Percentiles rank a stretch among this genome's conserved stretches.
Evolutionary conservation across 2,888 invertebrate species (phyloP).

Genomic region (Phymatocera aterrima): DNA sequence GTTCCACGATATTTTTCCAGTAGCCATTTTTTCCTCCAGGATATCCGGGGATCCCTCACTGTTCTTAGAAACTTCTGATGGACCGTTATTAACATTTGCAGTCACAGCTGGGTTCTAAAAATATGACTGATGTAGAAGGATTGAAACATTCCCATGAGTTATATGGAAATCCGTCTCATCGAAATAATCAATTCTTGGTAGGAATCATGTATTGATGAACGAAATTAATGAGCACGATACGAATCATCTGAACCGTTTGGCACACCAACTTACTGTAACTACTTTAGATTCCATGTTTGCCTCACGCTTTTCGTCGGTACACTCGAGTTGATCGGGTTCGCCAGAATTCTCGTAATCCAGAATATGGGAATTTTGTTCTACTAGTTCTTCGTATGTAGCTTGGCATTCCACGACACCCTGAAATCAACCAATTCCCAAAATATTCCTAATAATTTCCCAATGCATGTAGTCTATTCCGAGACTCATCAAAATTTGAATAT

Average conservation of each 20-base stretch:
- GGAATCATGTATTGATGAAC: not conserved
- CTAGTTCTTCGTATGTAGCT: constrained; percentile 68
- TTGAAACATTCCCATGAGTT: too few relatives aligned
- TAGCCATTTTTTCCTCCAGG: constrained; percentile 72
- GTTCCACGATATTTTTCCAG: constrained; percentile 71
- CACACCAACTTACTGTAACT: not conserved
- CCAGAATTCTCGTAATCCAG: constrained; percentile 53
- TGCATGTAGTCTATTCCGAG: not conserved
- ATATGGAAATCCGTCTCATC: too few relatives aligned
- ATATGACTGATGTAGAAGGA: too few relatives aligned
- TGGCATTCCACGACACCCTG: constrained; percentile 65
- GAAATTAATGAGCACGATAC: too few relatives aligned
- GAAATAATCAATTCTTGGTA: not conserved
- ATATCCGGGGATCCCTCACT: constrained; percentile 51
- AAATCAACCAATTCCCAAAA: not conserved
- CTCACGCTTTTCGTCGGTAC: not conserved
- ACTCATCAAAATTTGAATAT: not conserved
- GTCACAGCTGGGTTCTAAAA: not conserved
- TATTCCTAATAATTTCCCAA: constrained; percentile 51
- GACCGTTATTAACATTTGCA: constrained; percentile 51
- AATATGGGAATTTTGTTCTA: constrained; percentile 66
- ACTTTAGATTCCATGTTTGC: not conserved
- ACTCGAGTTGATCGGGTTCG: constrained; percentile 38
- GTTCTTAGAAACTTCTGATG: constrained; percentile 49
- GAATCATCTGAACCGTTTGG: not conserved